Percentiles rank a stretch among this genome's conserved stretches.
phyloP scores from a whole-genome alignment of 2,888 invertebrate genomes.

The Nycteola revayana region DNA sequence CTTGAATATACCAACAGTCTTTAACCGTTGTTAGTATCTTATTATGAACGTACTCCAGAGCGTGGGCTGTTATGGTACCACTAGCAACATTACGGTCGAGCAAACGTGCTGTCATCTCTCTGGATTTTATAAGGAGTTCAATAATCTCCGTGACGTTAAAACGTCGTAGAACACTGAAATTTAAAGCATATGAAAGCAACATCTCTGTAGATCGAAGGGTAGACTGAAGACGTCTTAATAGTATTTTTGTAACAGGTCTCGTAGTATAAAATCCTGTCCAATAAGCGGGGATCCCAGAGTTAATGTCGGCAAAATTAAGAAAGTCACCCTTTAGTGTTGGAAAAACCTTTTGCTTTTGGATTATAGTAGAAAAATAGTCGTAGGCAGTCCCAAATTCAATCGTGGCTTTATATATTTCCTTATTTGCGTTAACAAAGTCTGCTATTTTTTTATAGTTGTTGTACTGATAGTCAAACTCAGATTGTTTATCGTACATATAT shows the following conservation, averaged over 20 bases:
- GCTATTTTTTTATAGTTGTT: constrained; percentile 94
- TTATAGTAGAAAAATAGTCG: constrained; percentile 91
- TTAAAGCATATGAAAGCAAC: constrained; percentile 89
- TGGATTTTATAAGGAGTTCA: constrained; percentile 77
- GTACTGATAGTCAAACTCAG: constrained; percentile 97
- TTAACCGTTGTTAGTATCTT: constrained; percentile 68
- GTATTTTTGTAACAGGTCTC: constrained; percentile 90
- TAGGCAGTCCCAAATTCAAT: constrained; percentile 93
- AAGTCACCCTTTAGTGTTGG: constrained; percentile 95
- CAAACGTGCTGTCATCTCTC: constrained; percentile 92
- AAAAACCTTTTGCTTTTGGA: constrained; percentile 78
- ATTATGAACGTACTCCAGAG: constrained; percentile 92
- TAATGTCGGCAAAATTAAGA: constrained; percentile 96
- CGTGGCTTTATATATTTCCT: constrained; percentile 86
- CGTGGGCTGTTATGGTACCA: constrained; percentile 93
- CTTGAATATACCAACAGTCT: constrained; percentile 70
- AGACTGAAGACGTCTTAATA: constrained; percentile 91
- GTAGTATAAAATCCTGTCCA: constrained; percentile 98
- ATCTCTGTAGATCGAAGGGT: constrained; percentile 92
- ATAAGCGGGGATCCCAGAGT: constrained; percentile 92
- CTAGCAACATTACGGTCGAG: constrained; percentile 99
- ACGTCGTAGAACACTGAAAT: constrained; percentile 82
- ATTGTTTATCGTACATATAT: constrained; percentile 91
- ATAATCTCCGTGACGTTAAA: constrained; percentile 76
- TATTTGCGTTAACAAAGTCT: constrained; percentile 91